Conservation (phyloP, 2,888 invertebrate species). For the Phalera bucephala region DNA sequence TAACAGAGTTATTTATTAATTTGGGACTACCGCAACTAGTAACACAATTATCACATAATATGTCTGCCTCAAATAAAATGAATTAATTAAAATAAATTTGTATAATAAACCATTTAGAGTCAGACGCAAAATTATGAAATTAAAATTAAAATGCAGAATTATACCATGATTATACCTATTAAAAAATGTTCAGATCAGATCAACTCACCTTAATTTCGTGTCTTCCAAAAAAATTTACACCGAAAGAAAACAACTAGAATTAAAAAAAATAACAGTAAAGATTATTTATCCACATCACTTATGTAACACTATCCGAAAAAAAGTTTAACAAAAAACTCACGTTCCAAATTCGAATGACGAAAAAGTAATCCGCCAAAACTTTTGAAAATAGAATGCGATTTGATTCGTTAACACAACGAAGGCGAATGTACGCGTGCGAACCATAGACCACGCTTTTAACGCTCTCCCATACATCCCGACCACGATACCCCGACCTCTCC, state of each 20-base stretch:
- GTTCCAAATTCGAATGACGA: constrained; percentile 29
- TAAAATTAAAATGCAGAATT: too few relatives aligned
- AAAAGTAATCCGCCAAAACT: constrained; percentile 17
- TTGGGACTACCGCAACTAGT: too few relatives aligned
- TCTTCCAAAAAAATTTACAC: constrained; percentile 27
- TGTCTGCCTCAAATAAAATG: too few relatives aligned
- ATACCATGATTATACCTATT: too few relatives aligned
- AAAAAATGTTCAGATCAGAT: too few relatives aligned
- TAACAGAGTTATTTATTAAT: too few relatives aligned
- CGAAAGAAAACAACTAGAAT: constrained; percentile 31
- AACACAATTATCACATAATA: too few relatives aligned
- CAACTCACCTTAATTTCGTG: constrained; percentile 38
- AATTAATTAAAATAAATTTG: too few relatives aligned
- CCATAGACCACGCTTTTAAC: constrained; percentile 40
- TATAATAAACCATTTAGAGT: too few relatives aligned
- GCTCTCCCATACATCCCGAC: constrained; percentile 32
- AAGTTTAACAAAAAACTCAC: constrained; percentile 32
- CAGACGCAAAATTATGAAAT: too few relatives aligned
- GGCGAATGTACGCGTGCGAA: constrained; percentile 41
- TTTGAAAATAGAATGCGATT: constrained; percentile 35
- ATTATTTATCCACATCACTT: constrained; percentile 32
- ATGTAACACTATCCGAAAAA: constrained; percentile 21
- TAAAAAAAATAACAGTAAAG: constrained; percentile 25
- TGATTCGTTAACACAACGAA: constrained; percentile 35
- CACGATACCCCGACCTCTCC: constrained; percentile 22